phyloP scores from a whole-genome alignment of 2,113 vertebrate species.

The Odobenus rosmarus region DNA sequence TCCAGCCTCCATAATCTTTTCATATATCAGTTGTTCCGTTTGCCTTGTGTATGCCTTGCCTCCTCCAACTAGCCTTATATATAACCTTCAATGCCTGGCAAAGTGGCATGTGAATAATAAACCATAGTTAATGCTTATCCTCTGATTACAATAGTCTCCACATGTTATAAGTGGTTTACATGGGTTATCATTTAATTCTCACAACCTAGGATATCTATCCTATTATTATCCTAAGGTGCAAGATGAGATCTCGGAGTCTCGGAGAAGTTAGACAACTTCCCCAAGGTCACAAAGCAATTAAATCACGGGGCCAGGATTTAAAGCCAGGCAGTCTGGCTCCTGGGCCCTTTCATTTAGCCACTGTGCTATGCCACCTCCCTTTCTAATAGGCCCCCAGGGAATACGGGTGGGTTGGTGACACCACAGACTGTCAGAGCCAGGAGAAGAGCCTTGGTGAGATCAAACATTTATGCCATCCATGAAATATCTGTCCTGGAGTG shows the following conservation, averaged over 20 bases:
- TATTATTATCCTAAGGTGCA: not conserved
- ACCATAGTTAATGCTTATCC: not conserved
- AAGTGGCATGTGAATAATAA: not conserved
- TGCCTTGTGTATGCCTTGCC: not conserved
- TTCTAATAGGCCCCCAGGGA: not conserved
- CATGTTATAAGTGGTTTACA: not conserved
- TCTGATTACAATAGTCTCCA: not conserved
- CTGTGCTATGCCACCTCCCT: not conserved
- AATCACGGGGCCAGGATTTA: not conserved
- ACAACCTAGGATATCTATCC: not conserved
- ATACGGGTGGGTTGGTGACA: not conserved
- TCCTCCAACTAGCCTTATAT: not conserved
- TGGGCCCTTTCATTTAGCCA: not conserved
- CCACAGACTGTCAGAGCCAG: constrained; percentile 57
- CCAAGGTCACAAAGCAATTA: constrained; percentile 43
- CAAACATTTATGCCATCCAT: constrained; percentile 70
- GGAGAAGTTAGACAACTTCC: constrained; percentile 37
- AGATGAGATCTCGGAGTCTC: constrained; percentile 5
- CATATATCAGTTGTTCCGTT: rapidly evolving
- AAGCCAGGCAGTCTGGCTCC: not conserved
- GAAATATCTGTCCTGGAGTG: constrained; percentile 70
- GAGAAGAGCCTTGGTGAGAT: constrained; percentile 69
- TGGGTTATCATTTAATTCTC: not conserved
- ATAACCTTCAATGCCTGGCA: not conserved
- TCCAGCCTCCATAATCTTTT: not conserved